Percentiles rank a stretch among this genome's conserved stretches.
phyloP scores from a whole-genome alignment of 2,797 vertebrate genomes.

The Acanthopagrus latus region DNA sequence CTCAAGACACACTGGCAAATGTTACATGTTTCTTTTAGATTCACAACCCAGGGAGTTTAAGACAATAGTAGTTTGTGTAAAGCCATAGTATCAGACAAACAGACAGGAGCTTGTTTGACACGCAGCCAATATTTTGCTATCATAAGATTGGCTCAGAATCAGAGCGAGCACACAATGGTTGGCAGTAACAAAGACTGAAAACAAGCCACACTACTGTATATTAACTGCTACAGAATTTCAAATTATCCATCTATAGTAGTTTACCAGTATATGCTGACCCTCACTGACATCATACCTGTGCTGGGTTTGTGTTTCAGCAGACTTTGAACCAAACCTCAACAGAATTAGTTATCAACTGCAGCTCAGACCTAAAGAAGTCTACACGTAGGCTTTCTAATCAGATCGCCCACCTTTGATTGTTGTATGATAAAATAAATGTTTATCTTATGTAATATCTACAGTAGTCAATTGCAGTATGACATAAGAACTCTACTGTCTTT shows the following conservation, averaged over 20 bases:
- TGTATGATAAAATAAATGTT: not conserved
- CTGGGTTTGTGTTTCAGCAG: not conserved
- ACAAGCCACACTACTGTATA: not conserved
- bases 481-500: not conserved
- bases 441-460: not conserved
- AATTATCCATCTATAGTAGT: not conserved
- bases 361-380: not conserved
- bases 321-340: not conserved
- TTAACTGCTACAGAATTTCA: slow-evolving; percentile 8
- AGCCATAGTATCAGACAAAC: not conserved
- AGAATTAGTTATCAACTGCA: not conserved
- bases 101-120: slow-evolving; percentile 24
- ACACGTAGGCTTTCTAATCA: not conserved
- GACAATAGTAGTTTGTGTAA: not conserved
- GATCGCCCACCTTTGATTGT: not conserved
- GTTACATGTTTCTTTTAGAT: not conserved
- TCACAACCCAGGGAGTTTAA: not conserved
- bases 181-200: slow-evolving; percentile 8
- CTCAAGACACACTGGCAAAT: not conserved
- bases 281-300: not conserved
- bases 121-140: slow-evolving; percentile 12
- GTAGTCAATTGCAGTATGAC: not conserved
- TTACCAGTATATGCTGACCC: not conserved
- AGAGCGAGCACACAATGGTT: not conserved
- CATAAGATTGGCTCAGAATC: slow-evolving; percentile 24